Evolutionary conservation across 2,888 invertebrate species (phyloP).

Genomic region (Oscheius myriophilus): DNA sequence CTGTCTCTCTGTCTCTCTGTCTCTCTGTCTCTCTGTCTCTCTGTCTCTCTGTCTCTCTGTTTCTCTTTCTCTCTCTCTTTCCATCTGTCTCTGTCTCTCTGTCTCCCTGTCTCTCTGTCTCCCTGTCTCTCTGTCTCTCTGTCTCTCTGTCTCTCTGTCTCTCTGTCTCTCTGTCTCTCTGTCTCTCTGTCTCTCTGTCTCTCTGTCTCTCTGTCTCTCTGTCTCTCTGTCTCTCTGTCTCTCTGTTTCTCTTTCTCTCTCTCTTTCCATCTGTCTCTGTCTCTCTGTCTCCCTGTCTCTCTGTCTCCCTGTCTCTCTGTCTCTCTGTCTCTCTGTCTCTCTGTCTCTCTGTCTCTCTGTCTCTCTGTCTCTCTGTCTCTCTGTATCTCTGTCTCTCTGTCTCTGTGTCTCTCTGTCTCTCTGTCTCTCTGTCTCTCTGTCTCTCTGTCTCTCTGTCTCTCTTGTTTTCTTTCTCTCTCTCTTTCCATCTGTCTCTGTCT

Average conservation of each 20-base stretch:
- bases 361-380: constrained; percentile 1
- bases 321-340: not conserved
- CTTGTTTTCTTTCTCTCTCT: too few species aligned
- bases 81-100: not conserved
- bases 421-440: not conserved
- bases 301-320: not conserved
- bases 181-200: not conserved
- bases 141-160: too few species aligned
- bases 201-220: not conserved
- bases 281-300: not conserved
- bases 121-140: constrained; percentile 2
- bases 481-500: constrained; percentile 9
- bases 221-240: not conserved
- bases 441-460: constrained; percentile 1
- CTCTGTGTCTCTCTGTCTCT: not conserved
- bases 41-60: not conserved
- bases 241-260: constrained; percentile 1
- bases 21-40: not conserved
- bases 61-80: not conserved
- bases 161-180: not conserved
- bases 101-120: not conserved
- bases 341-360: not conserved
- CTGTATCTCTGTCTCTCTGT: not conserved
- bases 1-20: not conserved
- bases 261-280: not conserved